Conservation (phyloP, 2,797 vertebrate species). For the Peromyscus eremicus region DNA sequence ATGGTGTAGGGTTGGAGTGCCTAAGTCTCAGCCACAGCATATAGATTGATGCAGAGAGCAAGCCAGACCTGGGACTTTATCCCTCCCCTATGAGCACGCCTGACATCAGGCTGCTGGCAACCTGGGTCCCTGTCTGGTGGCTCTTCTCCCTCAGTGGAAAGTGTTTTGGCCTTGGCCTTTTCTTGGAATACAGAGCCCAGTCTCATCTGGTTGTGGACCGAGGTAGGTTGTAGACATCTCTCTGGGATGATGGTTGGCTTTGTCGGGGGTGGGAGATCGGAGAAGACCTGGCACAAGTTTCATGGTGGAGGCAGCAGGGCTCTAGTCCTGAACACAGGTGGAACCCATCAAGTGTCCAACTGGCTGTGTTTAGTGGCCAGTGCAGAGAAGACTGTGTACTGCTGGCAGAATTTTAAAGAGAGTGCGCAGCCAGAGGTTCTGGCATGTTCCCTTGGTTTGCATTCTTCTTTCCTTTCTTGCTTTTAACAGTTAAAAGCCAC, state of each 20-base stretch:
- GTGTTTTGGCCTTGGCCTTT: neutral
- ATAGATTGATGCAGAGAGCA: neutral
- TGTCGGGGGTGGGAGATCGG: neutral
- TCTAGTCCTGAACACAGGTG: neutral
- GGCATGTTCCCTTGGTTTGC: neutral
- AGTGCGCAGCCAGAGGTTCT: neutral
- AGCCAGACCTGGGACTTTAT: neutral
- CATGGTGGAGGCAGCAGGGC: too few relatives aligned
- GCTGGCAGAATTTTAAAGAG: neutral
- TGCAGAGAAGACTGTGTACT: neutral
- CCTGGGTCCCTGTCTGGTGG: neutral
- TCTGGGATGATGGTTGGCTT: neutral
- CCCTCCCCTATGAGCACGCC: neutral
- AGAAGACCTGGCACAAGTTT: neutral
- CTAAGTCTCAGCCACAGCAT: neutral
- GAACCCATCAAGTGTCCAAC: neutral
- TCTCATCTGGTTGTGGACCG: neutral
- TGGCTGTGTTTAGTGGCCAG: neutral
- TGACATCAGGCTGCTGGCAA: neutral
- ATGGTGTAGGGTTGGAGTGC: neutral
- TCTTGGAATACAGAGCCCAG: neutral
- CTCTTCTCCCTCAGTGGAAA: neutral
- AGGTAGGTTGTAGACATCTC: neutral
- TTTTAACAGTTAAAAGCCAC: neutral
- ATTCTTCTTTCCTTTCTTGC: neutral